These are phyloP conservation scores for Hemicrepidius hirtus DNA, from an alignment of 2,888 invertebrate species.

Conservation along the genomic window DNA sequence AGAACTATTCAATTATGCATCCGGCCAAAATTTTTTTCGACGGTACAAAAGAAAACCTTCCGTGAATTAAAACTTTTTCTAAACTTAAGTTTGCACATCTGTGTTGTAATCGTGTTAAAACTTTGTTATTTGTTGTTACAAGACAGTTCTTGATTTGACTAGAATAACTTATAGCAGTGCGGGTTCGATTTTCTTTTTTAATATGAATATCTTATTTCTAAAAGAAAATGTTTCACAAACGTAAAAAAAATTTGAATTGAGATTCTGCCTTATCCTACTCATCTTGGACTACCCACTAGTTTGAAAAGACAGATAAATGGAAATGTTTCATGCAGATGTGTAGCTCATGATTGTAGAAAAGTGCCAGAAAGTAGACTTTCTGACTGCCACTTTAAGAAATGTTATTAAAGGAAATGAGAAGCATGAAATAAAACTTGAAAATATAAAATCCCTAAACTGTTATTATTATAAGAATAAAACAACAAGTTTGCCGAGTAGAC, in stretches of 20 bases:
- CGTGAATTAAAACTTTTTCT: conserved; percentile 10
- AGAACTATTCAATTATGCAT: conserved; percentile 19
- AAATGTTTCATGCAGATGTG: conserved; percentile 8
- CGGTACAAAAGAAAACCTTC: neutral
- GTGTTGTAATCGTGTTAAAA: conserved; percentile 8
- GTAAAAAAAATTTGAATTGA: too few species aligned
- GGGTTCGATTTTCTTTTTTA: neutral
- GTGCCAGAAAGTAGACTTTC: neutral
- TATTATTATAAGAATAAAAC: too few species aligned
- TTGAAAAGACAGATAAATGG: conserved; percentile 9
- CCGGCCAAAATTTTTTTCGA: neutral
- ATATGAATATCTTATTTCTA: neutral
- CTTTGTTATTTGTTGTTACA: neutral
- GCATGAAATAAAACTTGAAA: too few species aligned
- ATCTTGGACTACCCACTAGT: neutral
- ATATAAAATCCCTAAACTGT: too few species aligned
- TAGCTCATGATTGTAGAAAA: neutral
- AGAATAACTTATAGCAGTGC: too few species aligned
- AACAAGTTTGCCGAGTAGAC: too few species aligned
- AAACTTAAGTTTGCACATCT: conserved; percentile 18
- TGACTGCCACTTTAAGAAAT: neutral
- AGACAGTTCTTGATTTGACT: neutral
- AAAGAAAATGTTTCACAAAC: neutral
- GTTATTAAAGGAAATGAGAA: neutral
- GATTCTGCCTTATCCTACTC: too few species aligned